Base-by-base conservation (phyloP, 2,797 vertebrate species). In the Fundulus diaphanus region DNA sequence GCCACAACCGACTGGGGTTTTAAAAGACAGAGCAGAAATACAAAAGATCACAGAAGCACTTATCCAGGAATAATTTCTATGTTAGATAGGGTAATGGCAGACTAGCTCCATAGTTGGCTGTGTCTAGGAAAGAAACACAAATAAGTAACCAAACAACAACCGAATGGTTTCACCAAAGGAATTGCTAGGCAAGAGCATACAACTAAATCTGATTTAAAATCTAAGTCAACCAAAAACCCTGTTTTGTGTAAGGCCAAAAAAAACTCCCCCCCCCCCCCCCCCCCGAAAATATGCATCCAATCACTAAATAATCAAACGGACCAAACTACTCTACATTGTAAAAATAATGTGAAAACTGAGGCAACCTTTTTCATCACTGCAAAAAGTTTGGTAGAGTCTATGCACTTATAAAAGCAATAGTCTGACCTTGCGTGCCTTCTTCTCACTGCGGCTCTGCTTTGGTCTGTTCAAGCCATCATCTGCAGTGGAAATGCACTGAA, bases 381-480 rank as follows among this genome's bases (percentile, higher is more conserved):
- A 63, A 56, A 24, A 42, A 31, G 0, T 77, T 68, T 48, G 49
- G 65, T 3, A 6, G 42, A 4, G 59, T 67, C 1, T 68, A 20
- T 51, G 37, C 6, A 2, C 27, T 42, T 52, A 63, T 40, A 9
- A 27, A 72, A 54, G 20, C 13, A 56, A 29, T 40, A 20, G n/a
- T 77, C 95, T 80, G 70, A 99, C 98, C 98, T 99, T 99, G 13
- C 98, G 94, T 42, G 98, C 98, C 71, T 99, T 99, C 93, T 99
- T 99, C 93, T 99, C 98, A 40, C 98, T 99, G 77, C 98, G 96
- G 81, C 98, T 99, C 92, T 99, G 98, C 89, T 99, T 99, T 20
- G 97, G 96, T 90, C 96, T 97, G 93, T 96, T 96, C 7, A 95
- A 84, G 0, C 94, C 94, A 57, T 99, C 98, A 76, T 98, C 97